phyloP scores from a whole-genome alignment of 2,888 invertebrate species.

The Synanthedon myopaeformis region DNA sequence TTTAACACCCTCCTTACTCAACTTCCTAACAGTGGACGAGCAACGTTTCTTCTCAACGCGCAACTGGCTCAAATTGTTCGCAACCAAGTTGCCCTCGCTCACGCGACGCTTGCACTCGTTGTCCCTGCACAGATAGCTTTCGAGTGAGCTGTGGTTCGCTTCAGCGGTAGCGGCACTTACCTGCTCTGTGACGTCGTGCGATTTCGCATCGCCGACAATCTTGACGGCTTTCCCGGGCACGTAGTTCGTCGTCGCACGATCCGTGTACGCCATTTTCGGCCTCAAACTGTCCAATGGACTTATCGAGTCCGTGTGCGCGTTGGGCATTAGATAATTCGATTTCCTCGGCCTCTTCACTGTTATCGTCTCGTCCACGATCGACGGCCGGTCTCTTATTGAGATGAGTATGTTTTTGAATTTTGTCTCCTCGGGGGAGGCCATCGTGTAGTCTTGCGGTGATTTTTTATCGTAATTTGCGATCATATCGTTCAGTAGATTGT shows the following conservation, averaged over 20 bases:
- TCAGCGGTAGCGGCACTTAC: conserved; percentile 41
- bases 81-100: conserved; percentile 40
- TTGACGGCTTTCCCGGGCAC: conserved; percentile 82
- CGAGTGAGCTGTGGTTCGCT: conserved; percentile 52
- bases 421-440: conserved; percentile 58
- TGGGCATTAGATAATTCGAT: conserved; percentile 44
- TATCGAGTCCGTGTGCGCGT: conserved; percentile 39
- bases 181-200: conserved; percentile 39
- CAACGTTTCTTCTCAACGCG: conserved; percentile 51
- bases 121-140: conserved; percentile 69
- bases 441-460: conserved; percentile 61
- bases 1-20: conserved; percentile 44
- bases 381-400: conserved; percentile 49
- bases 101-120: conserved; percentile 39
- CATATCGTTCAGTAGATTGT: conserved; percentile 41
- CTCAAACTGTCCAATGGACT: conserved; percentile 37
- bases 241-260: conserved; percentile 44
- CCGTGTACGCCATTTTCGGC: conserved; percentile 57
- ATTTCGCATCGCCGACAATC: conserved; percentile 70
- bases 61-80: background rate
- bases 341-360: conserved; percentile 45
- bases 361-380: conserved; percentile 46
- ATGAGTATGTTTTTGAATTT: conserved; percentile 58
- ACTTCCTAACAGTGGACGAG: conserved; percentile 49
- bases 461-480: conserved; percentile 37